Conservation (phyloP, 1,140 invertebrate genomes). For the Bombyx mori region ASM3026992v2 NC_085126.1:2959001-2959500, state of each 20-base stretch:
- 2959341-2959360: conserved; percentile 52
- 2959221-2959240: neutral
- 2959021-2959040: too few species aligned
- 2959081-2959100: too few species aligned
- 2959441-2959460: too few species aligned
- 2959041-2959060: too few species aligned
- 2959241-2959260: neutral
- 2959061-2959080: too few species aligned
- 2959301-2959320: conserved; percentile 55
- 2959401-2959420: conserved; percentile 15
- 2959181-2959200: neutral
- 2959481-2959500: too few species aligned
- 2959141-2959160: neutral
- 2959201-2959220: neutral
- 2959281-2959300: conserved; percentile 49
- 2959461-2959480: too few species aligned
- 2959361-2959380: conserved; percentile 35
- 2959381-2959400: conserved; percentile 30
- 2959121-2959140: too few species aligned
- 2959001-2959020: too few species aligned
- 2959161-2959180: neutral
- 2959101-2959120: too few species aligned
- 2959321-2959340: conserved; percentile 29
- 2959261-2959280: conserved; percentile 29
- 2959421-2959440: conserved; percentile 28